Conservation (phyloP, 2,113 vertebrate genomes). For the zebrafish (Danio rerio) region DNA sequence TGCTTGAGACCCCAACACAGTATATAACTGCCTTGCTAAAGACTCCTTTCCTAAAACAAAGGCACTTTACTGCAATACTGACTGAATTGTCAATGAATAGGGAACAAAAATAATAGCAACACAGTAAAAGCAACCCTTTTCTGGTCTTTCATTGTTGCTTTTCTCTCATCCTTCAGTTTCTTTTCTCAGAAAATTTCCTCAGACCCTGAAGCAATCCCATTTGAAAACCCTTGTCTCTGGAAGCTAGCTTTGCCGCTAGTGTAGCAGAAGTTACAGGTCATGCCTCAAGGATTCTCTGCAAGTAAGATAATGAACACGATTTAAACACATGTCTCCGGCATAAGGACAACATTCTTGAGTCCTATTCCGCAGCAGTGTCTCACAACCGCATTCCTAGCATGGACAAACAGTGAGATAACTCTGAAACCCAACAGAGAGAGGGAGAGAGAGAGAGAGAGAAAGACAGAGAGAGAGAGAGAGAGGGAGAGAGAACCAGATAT, state of each 20-base stretch:
- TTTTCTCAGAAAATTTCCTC: background rate
- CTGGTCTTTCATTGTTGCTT: no score
- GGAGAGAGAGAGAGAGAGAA: background rate
- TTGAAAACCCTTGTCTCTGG: background rate
- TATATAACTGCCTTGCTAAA: no score
- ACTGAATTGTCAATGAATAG: no score
- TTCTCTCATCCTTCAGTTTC: background rate
- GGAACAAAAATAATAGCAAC: no score
- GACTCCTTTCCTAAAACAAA: no score
- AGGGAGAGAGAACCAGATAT: background rate
- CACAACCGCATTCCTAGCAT: conserved; percentile 25
- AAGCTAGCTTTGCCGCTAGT: background rate
- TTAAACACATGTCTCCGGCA: conserved; percentile 7
- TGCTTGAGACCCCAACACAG: no score
- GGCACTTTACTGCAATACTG: no score
- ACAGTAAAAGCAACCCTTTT: no score
- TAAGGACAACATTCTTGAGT: conserved; percentile 10
- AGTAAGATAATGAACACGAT: conserved; percentile 18
- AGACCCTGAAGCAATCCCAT: background rate
- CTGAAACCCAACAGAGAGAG: background rate
- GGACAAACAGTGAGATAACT: conserved; percentile 6
- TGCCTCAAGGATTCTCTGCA: conserved; percentile 21
- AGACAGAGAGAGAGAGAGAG: background rate
- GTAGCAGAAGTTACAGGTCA: background rate
- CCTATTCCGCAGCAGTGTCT: conserved; percentile 17